These are phyloP conservation scores for Tetragonula clypearis DNA, from an alignment of 1,140 invertebrate species.

Conservation along the genomic window DNA sequence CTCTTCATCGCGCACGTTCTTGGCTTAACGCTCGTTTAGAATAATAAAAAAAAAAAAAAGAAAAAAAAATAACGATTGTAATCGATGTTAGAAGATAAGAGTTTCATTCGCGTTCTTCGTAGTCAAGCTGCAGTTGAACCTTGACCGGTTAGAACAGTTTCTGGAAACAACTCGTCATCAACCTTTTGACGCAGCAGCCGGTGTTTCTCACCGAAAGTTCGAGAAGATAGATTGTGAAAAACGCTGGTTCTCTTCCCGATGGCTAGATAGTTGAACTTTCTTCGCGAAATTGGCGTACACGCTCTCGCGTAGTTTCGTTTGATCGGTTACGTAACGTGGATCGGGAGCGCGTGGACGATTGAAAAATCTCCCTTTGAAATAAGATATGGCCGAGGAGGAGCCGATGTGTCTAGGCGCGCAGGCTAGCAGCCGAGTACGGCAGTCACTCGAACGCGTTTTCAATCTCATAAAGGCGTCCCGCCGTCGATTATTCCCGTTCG, in stretches of 20 bases:
- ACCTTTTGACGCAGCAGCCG: not conserved
- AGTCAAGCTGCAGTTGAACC: too few relatives aligned
- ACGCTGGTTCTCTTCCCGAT: not conserved
- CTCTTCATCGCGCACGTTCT: too few relatives aligned
- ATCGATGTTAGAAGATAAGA: too few relatives aligned
- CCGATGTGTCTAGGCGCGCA: not conserved
- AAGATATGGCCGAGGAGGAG: constrained; percentile 9
- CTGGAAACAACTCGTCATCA: not conserved
- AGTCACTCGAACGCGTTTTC: constrained; percentile 47
- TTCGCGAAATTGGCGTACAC: not conserved
- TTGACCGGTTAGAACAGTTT: not conserved
- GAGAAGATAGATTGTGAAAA: not conserved
- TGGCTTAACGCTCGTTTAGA: too few relatives aligned
- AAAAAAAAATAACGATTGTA: too few relatives aligned
- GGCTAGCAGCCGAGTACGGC: not conserved
- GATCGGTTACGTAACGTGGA: constrained; percentile 19
- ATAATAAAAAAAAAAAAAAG: too few relatives aligned
- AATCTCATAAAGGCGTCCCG: constrained; percentile 46
- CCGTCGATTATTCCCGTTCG: constrained; percentile 50
- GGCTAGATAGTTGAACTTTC: not conserved
- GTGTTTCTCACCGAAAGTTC: not conserved
- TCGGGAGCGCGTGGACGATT: constrained; percentile 13
- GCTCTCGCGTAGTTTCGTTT: constrained; percentile 9
- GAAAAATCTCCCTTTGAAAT: constrained; percentile 40
- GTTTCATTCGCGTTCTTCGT: too few relatives aligned